A percentile compares a stretch with the other conserved stretches of the same genome.
These are phyloP conservation scores for Paedocypris micromegethes DNA, from an alignment of 2,797 vertebrate species.

Conservation along the genomic window DNA sequence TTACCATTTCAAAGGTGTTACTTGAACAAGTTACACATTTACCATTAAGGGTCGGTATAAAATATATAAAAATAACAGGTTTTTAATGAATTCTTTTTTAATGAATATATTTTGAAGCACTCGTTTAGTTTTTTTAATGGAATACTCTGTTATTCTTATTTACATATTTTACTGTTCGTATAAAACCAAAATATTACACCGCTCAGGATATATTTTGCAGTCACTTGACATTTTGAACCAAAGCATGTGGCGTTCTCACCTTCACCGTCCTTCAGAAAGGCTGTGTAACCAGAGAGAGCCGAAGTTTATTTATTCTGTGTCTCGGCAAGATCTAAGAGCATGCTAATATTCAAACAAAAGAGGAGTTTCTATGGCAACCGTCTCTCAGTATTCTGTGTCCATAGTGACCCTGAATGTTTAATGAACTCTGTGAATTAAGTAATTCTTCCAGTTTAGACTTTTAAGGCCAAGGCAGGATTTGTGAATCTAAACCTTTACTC, in stretches of 20 bases:
- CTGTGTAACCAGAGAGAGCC: background rate
- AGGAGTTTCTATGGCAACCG: slow-evolving; percentile 40
- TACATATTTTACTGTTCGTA: no score
- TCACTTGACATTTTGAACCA: background rate
- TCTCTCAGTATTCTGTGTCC: slow-evolving; percentile 8
- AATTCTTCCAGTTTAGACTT: slow-evolving; percentile 14
- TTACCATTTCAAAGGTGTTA: no score
- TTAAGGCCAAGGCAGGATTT: slow-evolving; percentile 17
- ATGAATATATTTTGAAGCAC: no score
- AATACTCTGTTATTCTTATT: no score
- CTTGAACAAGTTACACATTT: no score
- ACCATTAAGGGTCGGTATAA: no score
- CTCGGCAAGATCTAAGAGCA: slow-evolving; percentile 23
- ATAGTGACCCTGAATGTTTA: slow-evolving; percentile 12
- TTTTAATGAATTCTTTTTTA: no score
- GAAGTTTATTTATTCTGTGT: background rate
- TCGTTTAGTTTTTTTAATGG: no score
- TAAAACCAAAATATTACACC: background rate
- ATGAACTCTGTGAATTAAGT: slow-evolving; percentile 18
- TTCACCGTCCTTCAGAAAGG: background rate
- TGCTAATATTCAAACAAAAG: slow-evolving; percentile 45
- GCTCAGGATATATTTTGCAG: background rate
- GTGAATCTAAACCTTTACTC: slow-evolving; percentile 11
- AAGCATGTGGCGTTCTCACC: background rate
- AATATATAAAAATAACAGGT: no score